Base-by-base conservation (phyloP, 2,888 invertebrate genomes). In the Neoaliturus tenellus region DNA sequence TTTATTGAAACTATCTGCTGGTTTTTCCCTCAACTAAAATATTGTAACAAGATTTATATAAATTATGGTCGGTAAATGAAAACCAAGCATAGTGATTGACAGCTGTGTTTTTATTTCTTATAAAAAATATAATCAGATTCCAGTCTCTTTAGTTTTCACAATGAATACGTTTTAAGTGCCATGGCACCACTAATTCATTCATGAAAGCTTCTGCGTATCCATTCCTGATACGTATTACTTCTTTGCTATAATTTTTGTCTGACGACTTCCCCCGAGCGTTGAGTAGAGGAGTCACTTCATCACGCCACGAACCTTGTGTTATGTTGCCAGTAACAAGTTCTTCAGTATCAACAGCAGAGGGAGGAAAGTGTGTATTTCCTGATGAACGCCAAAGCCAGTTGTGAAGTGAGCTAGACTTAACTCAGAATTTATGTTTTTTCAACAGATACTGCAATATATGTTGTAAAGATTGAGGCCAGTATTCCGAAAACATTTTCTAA, bases 401-500 rank as follows among this genome's bases (percentile, higher is more conserved):
- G 67, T 81, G 81, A 5, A 81, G 33, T 3, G 84, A 0, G 41
- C 84, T 81, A 28, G 51, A 69, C 33, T 23, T n/a, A 23, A 8
- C 81, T 71, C 0, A 84, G 6, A 23, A 23, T 39, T 48, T 80
- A 33, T 23, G 28, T 48, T 3, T 44, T 81, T 1, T 41, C 35
- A 0, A 84, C 81, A 20, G 0, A 25, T 0, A 44, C 0, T 25
- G 17, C 12, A 25, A 81, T 71, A 0, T 33, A 1, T 58, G 80
- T 85, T 23, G 83, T 48, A 84, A 87, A 87, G 17, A 86, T 81
- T 0, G 78, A 58, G 17, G 80, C 83, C 17, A 86, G 31, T 51
- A 87, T 86, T 3, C 86, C 86, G 69, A 86, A 87, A 5, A 84
- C 86, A 84, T 86, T 87, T 85, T 87, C 86, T 1, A 75, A 62